These are phyloP conservation scores for Acrocyrtus sp. DNA, from an alignment of 2,888 invertebrate genomes.

Conservation along the genomic window DNA sequence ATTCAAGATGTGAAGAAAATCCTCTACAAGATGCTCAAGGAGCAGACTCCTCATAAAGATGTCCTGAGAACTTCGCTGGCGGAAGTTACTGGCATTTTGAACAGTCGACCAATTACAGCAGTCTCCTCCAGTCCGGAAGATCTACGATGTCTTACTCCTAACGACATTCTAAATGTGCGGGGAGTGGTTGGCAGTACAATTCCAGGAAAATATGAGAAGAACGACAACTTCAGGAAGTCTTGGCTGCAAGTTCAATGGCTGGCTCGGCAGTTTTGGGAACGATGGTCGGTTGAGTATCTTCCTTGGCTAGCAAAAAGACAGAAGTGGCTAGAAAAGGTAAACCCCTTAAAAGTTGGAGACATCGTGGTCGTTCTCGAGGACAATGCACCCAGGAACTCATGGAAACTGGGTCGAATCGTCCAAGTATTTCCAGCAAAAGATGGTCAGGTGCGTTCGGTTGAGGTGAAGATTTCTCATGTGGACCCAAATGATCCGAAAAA, in stretches of 20 bases:
- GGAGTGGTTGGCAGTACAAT: neutral
- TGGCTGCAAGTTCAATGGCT: constrained; percentile 50
- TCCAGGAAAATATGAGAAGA: constrained; percentile 21
- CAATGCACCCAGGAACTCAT: constrained; percentile 1
- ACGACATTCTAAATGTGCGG: constrained; percentile 36
- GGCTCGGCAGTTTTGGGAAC: constrained; percentile 54
- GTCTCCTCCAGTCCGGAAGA: constrained; percentile 40
- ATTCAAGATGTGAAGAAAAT: constrained; percentile 48
- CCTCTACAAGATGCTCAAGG: constrained; percentile 20
- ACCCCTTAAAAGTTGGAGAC: constrained; percentile 34
- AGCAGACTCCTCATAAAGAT: constrained; percentile 38
- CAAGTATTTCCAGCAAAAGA: constrained; percentile 4
- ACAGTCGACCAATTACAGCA: constrained; percentile 42
- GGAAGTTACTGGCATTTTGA: constrained; percentile 34
- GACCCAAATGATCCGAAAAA: neutral
- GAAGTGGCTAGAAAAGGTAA: constrained; percentile 43
- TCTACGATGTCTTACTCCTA: constrained; percentile 33
- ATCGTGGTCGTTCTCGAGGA: constrained; percentile 24
- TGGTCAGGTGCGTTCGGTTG: constrained; percentile 4
- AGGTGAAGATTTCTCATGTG: neutral
- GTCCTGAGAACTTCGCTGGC: constrained; percentile 42
- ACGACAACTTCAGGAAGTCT: constrained; percentile 18
- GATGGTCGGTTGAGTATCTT: constrained; percentile 57
- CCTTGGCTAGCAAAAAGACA: constrained; percentile 42
- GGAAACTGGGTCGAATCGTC: constrained; percentile 17